Conservation (phyloP, 2,797 vertebrate species). For the Rhinatrema bivittatum region DNA sequence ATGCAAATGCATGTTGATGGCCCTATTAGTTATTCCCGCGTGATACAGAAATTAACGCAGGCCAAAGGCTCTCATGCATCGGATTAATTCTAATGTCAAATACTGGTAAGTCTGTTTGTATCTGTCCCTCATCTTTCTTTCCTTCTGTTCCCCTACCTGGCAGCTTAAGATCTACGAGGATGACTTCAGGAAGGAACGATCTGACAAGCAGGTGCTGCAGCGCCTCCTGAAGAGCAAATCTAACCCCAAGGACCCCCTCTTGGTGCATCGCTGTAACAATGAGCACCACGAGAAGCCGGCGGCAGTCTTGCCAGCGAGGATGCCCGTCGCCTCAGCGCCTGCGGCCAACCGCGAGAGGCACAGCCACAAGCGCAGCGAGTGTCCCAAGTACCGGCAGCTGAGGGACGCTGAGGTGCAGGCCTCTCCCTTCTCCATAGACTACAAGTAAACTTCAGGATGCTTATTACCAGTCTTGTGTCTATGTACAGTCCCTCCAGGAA, state of each 20-base stretch:
- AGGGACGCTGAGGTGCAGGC: not conserved
- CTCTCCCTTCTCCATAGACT: not conserved
- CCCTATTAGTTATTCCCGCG: too few species aligned
- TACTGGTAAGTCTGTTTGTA: too few species aligned
- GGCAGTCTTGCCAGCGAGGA: conserved; percentile 19
- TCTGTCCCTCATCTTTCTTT: not conserved
- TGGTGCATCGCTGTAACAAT: conserved; percentile 67
- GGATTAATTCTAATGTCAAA: too few species aligned
- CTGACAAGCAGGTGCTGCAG: conserved; percentile 70
- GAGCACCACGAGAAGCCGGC: conserved; percentile 29
- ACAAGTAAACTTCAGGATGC: too few species aligned
- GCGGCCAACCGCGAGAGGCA: not conserved
- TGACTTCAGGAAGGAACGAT: conserved; percentile 63
- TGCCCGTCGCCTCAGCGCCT: not conserved
- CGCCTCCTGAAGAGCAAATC: conserved; percentile 59
- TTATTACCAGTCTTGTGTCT: too few species aligned
- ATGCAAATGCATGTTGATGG: too few species aligned
- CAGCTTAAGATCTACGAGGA: conserved; percentile 72
- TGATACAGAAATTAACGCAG: too few species aligned
- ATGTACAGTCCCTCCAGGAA: too few species aligned
- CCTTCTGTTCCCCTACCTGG: not conserved
- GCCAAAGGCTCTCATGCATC: too few species aligned
- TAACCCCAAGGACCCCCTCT: conserved; percentile 40
- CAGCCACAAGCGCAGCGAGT: conserved; percentile 13
- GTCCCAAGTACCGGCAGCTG: not conserved